Base-by-base conservation (phyloP, 1,140 invertebrate genomes). In the Drosophila tropicalis region DNA sequence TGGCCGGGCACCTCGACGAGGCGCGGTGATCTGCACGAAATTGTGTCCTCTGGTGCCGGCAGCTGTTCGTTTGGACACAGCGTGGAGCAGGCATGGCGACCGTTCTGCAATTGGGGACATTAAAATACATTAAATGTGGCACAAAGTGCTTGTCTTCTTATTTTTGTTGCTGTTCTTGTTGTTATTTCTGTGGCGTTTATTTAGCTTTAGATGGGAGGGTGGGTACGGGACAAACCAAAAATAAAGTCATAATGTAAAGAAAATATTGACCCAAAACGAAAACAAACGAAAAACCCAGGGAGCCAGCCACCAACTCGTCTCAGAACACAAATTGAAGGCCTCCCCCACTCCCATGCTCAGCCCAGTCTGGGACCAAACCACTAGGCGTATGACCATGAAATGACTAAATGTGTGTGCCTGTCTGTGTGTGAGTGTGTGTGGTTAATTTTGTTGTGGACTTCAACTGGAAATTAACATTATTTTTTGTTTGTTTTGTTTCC, bases 11-110 rank as follows among this genome's bases (percentile, higher is more conserved):
- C 93, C 62, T 95, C 93, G n/a, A 96, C 94, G 32, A 96, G 92
- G 36, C 94, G 93, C 3, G 96, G 94, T 76, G 94, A 93, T 82
- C 92, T 91, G 91, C 95, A 95, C 41, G 92, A 92, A 77, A 85
- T 87, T 66, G 91, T 92, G 47, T 91, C 91, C 41, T 93, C 93
- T 29, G 92, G 92, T 5, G 95, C 96, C 15, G 93, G 93, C 51
- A 95, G 93, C 80, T 94, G 93, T 81, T 96, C 96, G 73, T 95
- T 95, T 2, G 95, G 95, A 81, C 96, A 96, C 34, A 95, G 86
- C 3, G 94, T 95, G 5, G 95, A 94, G 91, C 96, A 96, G 19
- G 95, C 95, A 91, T 96, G 95, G 17, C 95, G 95, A 2, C 96
- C 94, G 86, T 95, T 95, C 94, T 95, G 91, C 32, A 72, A 80